Evolutionary conservation across 2,113 vertebrate genomes (phyloP).

Genomic region (Dolichallabes microphthalmus): DNA sequence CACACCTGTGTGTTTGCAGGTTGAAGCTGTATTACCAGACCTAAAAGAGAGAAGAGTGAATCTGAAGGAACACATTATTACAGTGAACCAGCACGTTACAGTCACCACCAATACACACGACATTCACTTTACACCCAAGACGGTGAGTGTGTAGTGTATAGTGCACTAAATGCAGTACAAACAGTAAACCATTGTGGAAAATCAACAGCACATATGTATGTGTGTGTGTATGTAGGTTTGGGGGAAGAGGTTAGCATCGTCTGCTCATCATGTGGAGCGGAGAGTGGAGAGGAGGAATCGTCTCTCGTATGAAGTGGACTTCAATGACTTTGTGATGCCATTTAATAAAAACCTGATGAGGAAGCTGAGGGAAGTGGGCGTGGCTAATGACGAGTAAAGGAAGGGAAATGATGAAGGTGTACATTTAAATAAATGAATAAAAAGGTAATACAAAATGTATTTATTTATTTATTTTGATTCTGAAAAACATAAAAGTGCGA

Average conservation of each 20-base stretch:
- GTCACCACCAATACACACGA: neutral
- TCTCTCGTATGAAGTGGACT: constrained; percentile 36
- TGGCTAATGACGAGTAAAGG: neutral
- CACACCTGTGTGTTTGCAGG: neutral
- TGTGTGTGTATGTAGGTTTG: constrained; percentile 50
- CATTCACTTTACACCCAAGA: constrained; percentile 67
- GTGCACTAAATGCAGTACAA: constrained; percentile 46
- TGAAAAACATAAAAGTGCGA: neutral
- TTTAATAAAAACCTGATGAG: constrained; percentile 37
- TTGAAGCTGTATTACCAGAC: neutral
- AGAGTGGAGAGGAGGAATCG: constrained; percentile 22
- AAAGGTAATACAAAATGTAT: neutral
- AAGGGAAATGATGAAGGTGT: neutral
- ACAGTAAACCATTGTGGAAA: constrained; percentile 57
- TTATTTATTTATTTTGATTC: too few species aligned
- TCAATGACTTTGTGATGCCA: constrained; percentile 38
- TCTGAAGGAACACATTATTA: constrained; percentile 40
- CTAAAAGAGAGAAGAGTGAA: neutral
- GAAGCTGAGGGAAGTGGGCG: constrained; percentile 12
- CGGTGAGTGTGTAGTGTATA: constrained; percentile 63
- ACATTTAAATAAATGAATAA: neutral
- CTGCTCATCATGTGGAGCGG: constrained; percentile 19
- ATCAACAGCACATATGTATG: neutral
- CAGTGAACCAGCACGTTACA: neutral
- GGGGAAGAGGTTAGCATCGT: constrained; percentile 13